Percentiles rank a stretch among this genome's conserved stretches.
phyloP scores from a whole-genome alignment of 2,113 vertebrate species.

The Oplegnathus fasciatus region DNA sequence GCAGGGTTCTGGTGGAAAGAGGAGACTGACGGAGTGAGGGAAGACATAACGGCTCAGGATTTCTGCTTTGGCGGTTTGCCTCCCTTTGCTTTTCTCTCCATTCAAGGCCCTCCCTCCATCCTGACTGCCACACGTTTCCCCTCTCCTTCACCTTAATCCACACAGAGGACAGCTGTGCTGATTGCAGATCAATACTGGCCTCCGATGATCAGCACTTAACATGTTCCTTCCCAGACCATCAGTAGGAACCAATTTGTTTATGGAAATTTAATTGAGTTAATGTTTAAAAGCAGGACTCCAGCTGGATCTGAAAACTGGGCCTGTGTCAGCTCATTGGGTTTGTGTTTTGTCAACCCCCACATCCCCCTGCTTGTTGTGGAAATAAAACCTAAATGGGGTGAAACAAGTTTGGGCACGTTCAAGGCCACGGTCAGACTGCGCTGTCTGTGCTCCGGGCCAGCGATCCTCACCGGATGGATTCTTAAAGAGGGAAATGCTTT shows the following conservation, averaged over 20 bases:
- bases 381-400: slow-evolving; percentile 26
- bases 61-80: slow-evolving; percentile 52
- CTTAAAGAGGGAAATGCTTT: background rate
- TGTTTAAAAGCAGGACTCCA: slow-evolving; percentile 52
- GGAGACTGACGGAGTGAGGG: slow-evolving; percentile 45
- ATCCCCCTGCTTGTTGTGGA: slow-evolving; percentile 12
- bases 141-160: slow-evolving; percentile 52
- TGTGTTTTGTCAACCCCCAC: background rate
- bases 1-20: slow-evolving; percentile 35
- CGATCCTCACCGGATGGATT: background rate
- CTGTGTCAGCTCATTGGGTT: slow-evolving; percentile 35
- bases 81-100: slow-evolving; percentile 25
- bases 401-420: slow-evolving; percentile 9
- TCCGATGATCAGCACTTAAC: slow-evolving; percentile 51
- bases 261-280: slow-evolving; percentile 68
- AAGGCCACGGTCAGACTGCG: background rate
- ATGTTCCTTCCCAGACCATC: slow-evolving; percentile 17
- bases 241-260: slow-evolving; percentile 56
- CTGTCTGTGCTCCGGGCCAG: background rate
- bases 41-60: slow-evolving; percentile 46
- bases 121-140: slow-evolving; percentile 18
- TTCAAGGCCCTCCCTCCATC: slow-evolving; percentile 26
- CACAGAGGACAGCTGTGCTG: slow-evolving; percentile 5
- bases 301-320: slow-evolving; percentile 23
- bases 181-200: slow-evolving; percentile 55